Base-by-base conservation (phyloP, 2,888 invertebrate genomes). In the Girardia tigrina region DNA sequence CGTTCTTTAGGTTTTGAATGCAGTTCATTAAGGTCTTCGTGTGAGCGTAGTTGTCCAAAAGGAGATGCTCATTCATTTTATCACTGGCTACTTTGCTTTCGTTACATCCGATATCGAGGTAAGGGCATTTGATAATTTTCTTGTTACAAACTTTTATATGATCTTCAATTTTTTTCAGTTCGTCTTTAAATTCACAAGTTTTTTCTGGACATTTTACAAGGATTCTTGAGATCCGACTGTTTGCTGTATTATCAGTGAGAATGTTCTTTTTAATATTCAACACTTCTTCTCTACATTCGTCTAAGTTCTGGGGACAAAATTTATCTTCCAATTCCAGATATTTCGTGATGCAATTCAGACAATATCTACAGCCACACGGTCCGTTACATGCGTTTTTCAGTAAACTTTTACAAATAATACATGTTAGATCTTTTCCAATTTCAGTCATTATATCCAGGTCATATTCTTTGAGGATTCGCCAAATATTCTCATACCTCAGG, bases 301-400 rank as follows among this genome's bases (percentile, higher is more conserved):
- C 56, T n/a, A 56, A 56, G 23, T 56, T 56, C n/a, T 56, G 56
- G 8, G 56, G 56, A 56, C 56, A 56, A 16, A 56, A 56, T 56
- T 56, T 56, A n/a, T 56, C 56, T 20, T 6, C n/a, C 23, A 20
- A 20, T 8, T 23, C 56, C n/a, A 56, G 56, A n/a, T 56, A 56
- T 6, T 4, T 12, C n/a, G 6, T n/a, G 23, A 56, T 56, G 23
- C 56, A 56, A 6, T 56, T 23, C 4, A 56, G 23, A 56, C 56
- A 56, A 56, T 56, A 56, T 16, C 56, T n/a, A 56, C 56, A 56
- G 23, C 56, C 56, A 56, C 56, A 56, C 4, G 56, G 56, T 56
- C 56, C 56, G 56, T 56, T 56, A n/a, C 56, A 56, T 20, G 56
- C 56, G 23, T 56, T 56, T 4, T 56, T 56, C 56, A 56, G n/a